Evolutionary conservation across 2,113 vertebrate species (phyloP).

Genomic region (Eidolon helvum): DNA sequence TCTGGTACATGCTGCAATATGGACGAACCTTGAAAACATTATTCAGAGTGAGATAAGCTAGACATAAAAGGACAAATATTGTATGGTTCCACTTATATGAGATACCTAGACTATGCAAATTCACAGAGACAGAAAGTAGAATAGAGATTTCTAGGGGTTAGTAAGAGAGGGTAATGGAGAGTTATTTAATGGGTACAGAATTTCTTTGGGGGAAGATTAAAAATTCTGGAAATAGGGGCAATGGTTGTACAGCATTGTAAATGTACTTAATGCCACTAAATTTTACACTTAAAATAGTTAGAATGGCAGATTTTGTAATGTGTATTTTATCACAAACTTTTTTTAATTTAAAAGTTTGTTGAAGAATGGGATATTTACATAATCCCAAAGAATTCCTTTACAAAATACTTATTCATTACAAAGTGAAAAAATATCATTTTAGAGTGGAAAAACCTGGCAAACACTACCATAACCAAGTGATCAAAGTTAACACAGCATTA

Average conservation of each 20-base stretch:
- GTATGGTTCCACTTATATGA: neutral
- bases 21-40: neutral
- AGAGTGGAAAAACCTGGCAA: neutral
- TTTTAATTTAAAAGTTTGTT: neutral
- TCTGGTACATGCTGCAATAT: neutral
- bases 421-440: neutral
- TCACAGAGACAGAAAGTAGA: neutral
- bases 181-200: neutral
- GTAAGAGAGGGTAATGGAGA: neutral
- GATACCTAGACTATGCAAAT: neutral
- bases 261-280: neutral
- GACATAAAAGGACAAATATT: neutral
- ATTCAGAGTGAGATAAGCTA: neutral
- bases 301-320: neutral
- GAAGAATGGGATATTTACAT: neutral
- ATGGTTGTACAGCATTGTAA: neutral
- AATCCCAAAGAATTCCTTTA: neutral
- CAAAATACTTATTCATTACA: neutral
- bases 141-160: neutral
- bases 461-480: neutral
- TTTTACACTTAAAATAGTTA: neutral
- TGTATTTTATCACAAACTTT: slow-evolving; percentile 1
- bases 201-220: neutral
- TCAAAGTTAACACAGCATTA: neutral
- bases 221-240: slow-evolving; percentile 12